Base-by-base conservation (phyloP, 2,888 invertebrate genomes). In the Sinentomon sp. region DNA sequence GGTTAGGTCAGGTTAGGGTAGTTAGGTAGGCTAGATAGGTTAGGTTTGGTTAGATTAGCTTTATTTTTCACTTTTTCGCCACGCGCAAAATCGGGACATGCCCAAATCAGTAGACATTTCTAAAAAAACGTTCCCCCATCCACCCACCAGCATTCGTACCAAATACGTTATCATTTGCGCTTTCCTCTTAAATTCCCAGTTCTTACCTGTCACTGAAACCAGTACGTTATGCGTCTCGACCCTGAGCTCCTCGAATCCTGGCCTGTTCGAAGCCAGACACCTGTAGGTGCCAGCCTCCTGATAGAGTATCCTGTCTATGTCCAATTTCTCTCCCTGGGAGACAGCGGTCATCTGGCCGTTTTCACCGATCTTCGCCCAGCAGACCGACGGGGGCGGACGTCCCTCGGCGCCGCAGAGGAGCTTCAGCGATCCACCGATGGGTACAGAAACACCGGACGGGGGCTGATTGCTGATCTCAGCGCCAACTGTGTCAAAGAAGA, bases 371-470 rank as follows among this genome's bases (percentile, higher is more conserved):
- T 59, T 48, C 13, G 64, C 62, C 68, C 68, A 68, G 46, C 68
- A 68, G 21, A 45, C 42, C 5, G 44, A 44, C n/a, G 46, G 47
- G 18, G 43, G 45, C 29, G 40, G 40, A 28, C 30, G 32, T 10
- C 41, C 46, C 65, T 40, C 40, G 6, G 71, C 68, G 33, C 74
- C 73, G 51, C 82, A 83, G 46, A 78, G 74, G 26, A 82, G 57
- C 41, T 77, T 77, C 23, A 80, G 76, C 30, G 75, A 76, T 6
- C 80, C 80, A 5, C 82, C 82, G 16, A 82, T 60, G 33, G 75
- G 72, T 25, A 80, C 78, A 46, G 82, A 78, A 21, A 50, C 44
- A 32, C 47, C 41, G 19, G 41, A 37, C 21, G 47, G 46, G 31
- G 47, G 44, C 28, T 46, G 44, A 37, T 45, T 40, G 34, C 44